Conservation (phyloP, 1,140 invertebrate species). For the Schlechtendalia chinensis region DNA sequence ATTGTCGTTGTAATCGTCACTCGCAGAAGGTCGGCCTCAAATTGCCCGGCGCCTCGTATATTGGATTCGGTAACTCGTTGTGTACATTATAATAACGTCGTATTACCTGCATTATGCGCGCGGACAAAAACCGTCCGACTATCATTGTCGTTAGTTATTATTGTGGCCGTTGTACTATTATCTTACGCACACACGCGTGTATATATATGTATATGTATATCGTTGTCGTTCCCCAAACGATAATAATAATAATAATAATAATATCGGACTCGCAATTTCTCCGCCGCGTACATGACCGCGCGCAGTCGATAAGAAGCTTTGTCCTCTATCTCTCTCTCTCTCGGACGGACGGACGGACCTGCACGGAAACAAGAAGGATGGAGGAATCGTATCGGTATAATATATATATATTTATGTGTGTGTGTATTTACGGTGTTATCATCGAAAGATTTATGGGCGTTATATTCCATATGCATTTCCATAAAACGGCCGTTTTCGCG, state of each 20-base stretch:
- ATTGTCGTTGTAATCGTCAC: neutral
- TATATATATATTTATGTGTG: neutral
- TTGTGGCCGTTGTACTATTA: neutral
- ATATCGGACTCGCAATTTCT: slow-evolving; percentile 25
- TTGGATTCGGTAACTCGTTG: neutral
- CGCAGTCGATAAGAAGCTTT: slow-evolving; percentile 39
- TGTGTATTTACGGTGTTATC: slow-evolving; percentile 16
- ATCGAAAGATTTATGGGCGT: slow-evolving; percentile 17
- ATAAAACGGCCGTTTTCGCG: slow-evolving; percentile 20
- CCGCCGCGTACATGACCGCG: neutral
- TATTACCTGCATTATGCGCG: no score
- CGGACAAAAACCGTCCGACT: neutral
- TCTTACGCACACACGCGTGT: no score
- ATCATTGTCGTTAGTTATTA: neutral
- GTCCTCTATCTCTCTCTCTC: neutral
- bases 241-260: slow-evolving; percentile 3
- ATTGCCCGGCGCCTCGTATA: neutral
- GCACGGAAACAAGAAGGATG: neutral
- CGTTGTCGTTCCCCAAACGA: neutral
- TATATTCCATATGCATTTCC: slow-evolving; percentile 36
- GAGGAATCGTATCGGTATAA: slow-evolving; percentile 2
- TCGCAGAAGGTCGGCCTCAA: neutral
- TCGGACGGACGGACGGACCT: no score
- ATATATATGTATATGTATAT: neutral
- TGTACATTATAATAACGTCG: no score